A percentile compares a stretch with the other conserved stretches of the same genome.
phyloP scores from a whole-genome alignment of 2,888 invertebrate species.

The Neuroscelio doddi region DNA sequence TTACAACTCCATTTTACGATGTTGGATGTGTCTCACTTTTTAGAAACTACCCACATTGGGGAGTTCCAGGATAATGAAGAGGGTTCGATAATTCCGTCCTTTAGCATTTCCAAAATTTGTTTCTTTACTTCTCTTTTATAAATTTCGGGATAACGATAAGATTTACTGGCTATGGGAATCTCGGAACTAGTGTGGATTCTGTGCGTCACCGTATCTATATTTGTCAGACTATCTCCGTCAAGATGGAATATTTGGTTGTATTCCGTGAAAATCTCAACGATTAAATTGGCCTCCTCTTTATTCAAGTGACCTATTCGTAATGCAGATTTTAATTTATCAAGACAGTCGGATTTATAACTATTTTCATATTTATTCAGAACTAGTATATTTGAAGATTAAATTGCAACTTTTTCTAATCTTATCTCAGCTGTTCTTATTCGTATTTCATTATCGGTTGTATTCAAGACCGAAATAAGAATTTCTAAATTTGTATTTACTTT shows the following conservation, averaged over 20 bases:
- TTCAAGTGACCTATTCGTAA: constrained; percentile 22
- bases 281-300: constrained; percentile 6
- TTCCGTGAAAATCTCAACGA: background rate
- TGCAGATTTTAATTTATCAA: constrained; percentile 2
- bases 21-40: constrained; percentile 53
- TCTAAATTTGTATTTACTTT: no score
- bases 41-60: constrained; percentile 63
- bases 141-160: constrained; percentile 37
- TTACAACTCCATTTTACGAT: constrained; percentile 34
- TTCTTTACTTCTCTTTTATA: constrained; percentile 41
- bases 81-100: constrained; percentile 49
- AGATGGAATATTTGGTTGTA: constrained; percentile 34
- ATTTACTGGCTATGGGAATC: constrained; percentile 31
- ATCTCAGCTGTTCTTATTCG: no score
- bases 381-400: no score
- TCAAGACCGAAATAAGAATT: no score
- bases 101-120: constrained; percentile 50
- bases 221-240: constrained; percentile 12
- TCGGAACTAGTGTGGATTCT: constrained; percentile 21
- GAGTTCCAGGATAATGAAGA: constrained; percentile 61
- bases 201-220: constrained; percentile 22
- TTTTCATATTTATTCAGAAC: no score
- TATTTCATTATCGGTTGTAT: no score
- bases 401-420: no score
- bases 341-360: background rate